Percentiles rank a stretch among this genome's conserved stretches.
Evolutionary conservation across 2,797 vertebrate genomes (phyloP).

Genomic region (Periparus ater): DNA sequence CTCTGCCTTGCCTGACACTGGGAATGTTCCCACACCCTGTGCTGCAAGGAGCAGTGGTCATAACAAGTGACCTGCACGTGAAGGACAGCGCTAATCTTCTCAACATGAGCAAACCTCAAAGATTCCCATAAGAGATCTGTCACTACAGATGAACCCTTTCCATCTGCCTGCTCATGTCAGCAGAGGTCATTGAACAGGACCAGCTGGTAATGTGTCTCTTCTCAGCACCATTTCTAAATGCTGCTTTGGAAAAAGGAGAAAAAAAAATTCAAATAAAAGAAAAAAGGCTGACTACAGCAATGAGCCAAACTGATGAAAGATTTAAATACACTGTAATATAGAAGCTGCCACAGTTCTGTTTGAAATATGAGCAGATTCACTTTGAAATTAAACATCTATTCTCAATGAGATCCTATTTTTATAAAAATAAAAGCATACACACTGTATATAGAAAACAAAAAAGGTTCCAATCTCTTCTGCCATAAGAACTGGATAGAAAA

Average conservation of each 20-base stretch:
- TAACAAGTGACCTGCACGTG: constrained; percentile 59
- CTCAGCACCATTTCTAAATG: constrained; percentile 53
- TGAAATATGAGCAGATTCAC: neutral
- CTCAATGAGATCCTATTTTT: neutral
- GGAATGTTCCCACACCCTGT: constrained; percentile 26
- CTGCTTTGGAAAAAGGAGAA: constrained; percentile 31
- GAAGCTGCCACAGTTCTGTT: neutral
- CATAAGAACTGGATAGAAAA: neutral
- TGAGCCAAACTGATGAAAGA: neutral
- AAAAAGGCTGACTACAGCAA: neutral
- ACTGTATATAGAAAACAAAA: neutral
- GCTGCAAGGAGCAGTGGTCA: constrained; percentile 46
- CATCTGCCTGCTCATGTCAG: constrained; percentile 74
- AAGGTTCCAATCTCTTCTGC: neutral
- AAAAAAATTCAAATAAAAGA: neutral
- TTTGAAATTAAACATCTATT: neutral
- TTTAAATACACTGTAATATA: neutral
- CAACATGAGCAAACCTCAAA: constrained; percentile 61
- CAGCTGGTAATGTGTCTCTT: constrained; percentile 67
- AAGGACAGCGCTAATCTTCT: constrained; percentile 71
- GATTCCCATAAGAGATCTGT: constrained; percentile 69
- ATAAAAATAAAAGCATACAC: neutral
- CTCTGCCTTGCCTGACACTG: constrained; percentile 22
- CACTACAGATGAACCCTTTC: constrained; percentile 74
- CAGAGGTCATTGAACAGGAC: constrained; percentile 73